These are phyloP conservation scores for Rhaphigaster nebulosa DNA, from an alignment of 2,888 invertebrate genomes.

Conservation along the genomic window DNA sequence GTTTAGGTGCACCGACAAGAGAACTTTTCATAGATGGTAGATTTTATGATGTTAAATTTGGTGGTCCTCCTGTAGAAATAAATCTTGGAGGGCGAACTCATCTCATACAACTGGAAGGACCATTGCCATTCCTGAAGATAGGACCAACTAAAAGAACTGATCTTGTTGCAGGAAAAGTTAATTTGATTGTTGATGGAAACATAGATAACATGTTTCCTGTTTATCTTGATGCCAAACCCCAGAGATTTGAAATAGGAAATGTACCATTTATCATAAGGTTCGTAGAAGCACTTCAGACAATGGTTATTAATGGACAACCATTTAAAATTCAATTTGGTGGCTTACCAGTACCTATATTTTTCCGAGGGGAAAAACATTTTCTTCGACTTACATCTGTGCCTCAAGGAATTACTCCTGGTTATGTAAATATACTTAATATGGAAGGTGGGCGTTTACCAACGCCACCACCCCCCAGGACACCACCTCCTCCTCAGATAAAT, in stretches of 20 bases:
- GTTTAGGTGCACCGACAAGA: constrained; percentile 91
- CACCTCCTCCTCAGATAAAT: constrained; percentile 37
- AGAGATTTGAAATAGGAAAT: constrained; percentile 78
- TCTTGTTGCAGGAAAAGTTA: constrained; percentile 86
- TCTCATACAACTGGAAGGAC: constrained; percentile 87
- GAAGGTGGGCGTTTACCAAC: constrained; percentile 72
- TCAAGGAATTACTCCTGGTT: constrained; percentile 79
- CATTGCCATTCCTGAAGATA: constrained; percentile 94
- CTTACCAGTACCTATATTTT: constrained; percentile 82
- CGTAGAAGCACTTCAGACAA: constrained; percentile 82
- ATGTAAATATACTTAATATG: constrained; percentile 80
- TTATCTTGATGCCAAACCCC: constrained; percentile 86
- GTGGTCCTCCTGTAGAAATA: constrained; percentile 87
- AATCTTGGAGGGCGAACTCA: constrained; percentile 85
- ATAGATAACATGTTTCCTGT: constrained; percentile 78
- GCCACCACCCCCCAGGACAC: constrained; percentile 58
- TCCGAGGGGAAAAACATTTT: constrained; percentile 84
- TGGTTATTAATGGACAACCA: constrained; percentile 83
- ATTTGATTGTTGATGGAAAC: constrained; percentile 85
- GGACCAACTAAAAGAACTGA: constrained; percentile 83
- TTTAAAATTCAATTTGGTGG: constrained; percentile 89
- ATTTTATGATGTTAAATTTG: constrained; percentile 94
- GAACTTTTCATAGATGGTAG: constrained; percentile 91
- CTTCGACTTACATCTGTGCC: constrained; percentile 85
- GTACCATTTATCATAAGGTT: constrained; percentile 83